Conservation (phyloP, 1,140 invertebrate species). For the Macrotrachela quadricornifera region DNA sequence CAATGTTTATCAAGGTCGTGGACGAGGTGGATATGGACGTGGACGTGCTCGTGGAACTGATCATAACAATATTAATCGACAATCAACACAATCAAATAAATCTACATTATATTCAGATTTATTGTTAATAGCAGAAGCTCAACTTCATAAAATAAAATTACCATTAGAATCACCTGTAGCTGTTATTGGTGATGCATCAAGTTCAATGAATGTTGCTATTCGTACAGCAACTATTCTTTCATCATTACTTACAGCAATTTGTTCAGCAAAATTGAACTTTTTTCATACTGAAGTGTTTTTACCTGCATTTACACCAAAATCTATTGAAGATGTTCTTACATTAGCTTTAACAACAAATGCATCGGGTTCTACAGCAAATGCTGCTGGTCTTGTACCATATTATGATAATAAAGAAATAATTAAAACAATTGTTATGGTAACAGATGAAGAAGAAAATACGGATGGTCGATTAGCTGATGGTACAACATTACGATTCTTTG, state of each 20-base stretch:
- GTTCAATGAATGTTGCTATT: constrained; percentile 25
- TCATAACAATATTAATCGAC: not conserved
- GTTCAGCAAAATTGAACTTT: constrained; percentile 21
- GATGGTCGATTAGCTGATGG: constrained; percentile 1
- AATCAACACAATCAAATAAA: not conserved
- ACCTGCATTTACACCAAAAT: constrained; percentile 16
- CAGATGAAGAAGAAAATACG: constrained; percentile 27
- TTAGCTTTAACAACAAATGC: constrained; percentile 19
- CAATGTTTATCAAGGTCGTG: no score
- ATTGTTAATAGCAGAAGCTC: constrained; percentile 14
- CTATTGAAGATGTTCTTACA: constrained; percentile 19
- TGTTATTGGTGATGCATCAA: constrained; percentile 22
- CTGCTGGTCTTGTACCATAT: constrained; percentile 20
- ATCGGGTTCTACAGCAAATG: constrained; percentile 18
- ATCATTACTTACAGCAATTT: constrained; percentile 20
- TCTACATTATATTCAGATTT: constrained; percentile 14
- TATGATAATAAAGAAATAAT: constrained; percentile 20
- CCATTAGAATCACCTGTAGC: constrained; percentile 20
- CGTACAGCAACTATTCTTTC: constrained; percentile 24
- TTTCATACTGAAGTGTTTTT: constrained; percentile 17
- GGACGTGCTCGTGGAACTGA: constrained; percentile 5
- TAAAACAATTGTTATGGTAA: constrained; percentile 26
- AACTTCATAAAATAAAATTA: constrained; percentile 16
- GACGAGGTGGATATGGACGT: not conserved
- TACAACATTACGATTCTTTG: constrained; percentile 13